A percentile compares a stretch with the other conserved stretches of the same genome.
Conservation (phyloP, 2,888 invertebrate species). For the Apomyelois bistriatella region DNA sequence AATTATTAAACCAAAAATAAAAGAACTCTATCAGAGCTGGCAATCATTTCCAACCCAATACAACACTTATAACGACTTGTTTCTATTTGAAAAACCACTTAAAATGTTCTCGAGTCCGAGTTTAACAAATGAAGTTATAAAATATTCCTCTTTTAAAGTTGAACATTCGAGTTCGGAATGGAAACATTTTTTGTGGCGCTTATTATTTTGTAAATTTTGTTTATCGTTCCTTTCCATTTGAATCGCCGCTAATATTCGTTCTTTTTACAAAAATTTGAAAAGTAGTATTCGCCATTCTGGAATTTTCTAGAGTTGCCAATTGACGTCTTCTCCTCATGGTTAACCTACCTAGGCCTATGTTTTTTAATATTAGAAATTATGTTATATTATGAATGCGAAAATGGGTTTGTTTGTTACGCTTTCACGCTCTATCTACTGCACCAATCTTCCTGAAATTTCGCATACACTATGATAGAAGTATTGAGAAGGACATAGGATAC, state of each 20-base stretch:
- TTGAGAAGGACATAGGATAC: no score
- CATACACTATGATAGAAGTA: no score
- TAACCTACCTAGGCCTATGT: no score
- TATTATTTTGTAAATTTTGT: conserved; percentile 47
- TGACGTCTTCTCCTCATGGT: no score
- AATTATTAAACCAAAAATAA: neutral
- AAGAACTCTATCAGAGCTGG: neutral
- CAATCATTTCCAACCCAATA: conserved; percentile 2
- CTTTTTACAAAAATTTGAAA: neutral
- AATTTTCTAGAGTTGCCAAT: no score
- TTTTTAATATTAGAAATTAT: no score
- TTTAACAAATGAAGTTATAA: conserved; percentile 30
- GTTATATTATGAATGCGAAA: no score
- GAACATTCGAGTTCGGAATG: conserved; percentile 16
- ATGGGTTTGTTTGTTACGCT: no score
- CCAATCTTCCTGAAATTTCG: no score
- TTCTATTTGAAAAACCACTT: conserved; percentile 37
- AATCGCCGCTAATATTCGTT: neutral
- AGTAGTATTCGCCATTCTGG: neutral
- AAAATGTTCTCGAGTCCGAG: conserved; percentile 23
- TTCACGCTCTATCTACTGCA: no score
- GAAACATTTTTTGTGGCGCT: conserved; percentile 38
- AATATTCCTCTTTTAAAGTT: conserved; percentile 38
- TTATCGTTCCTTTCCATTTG: conserved; percentile 22
- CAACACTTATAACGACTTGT: conserved; percentile 14